These are phyloP conservation scores for Myotis myotis DNA, from an alignment of 2,797 vertebrate genomes.

Conservation along the genomic window DNA sequence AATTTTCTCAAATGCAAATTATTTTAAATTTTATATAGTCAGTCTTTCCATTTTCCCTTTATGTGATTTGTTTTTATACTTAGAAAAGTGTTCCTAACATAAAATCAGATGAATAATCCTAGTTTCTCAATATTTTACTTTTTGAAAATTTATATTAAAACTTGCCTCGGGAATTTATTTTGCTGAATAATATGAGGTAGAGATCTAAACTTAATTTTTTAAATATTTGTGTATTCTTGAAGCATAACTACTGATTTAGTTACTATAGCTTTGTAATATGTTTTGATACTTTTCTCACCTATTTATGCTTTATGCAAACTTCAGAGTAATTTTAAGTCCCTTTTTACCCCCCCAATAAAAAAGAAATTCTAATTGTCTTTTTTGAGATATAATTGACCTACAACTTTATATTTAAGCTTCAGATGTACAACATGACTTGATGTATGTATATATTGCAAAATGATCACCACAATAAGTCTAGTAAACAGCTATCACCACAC, in stretches of 20 bases:
- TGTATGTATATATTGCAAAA: neutral
- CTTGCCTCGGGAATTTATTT: neutral
- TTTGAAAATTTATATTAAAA: constrained; percentile 21
- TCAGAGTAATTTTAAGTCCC: neutral
- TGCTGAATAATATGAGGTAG: neutral
- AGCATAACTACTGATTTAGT: neutral
- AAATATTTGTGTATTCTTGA: constrained; percentile 6
- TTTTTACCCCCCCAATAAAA: neutral
- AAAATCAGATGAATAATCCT: neutral
- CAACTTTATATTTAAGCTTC: neutral
- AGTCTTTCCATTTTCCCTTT: neutral
- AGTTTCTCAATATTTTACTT: neutral
- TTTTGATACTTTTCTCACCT: constrained; percentile 9
- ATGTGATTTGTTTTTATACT: neutral
- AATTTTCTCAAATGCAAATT: neutral
- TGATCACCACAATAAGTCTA: neutral
- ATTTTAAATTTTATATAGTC: neutral
- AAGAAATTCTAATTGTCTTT: neutral
- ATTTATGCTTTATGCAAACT: neutral
- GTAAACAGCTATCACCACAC: neutral
- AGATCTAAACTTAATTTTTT: neutral
- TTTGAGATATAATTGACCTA: constrained; percentile 1
- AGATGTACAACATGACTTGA: neutral
- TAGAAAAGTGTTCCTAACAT: neutral
- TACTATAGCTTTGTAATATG: neutral